Base-by-base conservation (phyloP, 1,140 invertebrate species). In the Papilio polytes region DNA sequence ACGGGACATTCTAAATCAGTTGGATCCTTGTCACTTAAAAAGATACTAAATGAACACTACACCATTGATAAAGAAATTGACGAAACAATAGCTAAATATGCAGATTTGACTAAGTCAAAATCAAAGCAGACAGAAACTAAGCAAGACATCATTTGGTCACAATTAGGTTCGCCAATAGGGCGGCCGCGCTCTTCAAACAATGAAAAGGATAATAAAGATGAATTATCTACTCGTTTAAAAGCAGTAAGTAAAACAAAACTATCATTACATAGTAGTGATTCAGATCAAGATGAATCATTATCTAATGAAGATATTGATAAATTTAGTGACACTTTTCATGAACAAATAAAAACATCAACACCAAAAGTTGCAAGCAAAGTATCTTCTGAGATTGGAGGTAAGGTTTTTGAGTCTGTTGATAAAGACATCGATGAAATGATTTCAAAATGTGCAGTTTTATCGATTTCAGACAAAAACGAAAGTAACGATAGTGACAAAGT, bases 271-370 rank as follows among this genome's bases (percentile, higher is more conserved):
- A 44, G 26, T 20, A 56, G 59, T 59, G 59, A 70, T 1, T 51
- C 22, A 41, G 59, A 44, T n/a, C 26, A 44, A 63, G n/a, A 36
- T 22, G 31, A 46, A 15, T 78, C 59, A 8, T 46, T 80, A 70
- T 72, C 48, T 13, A 48, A 80, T 59, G 76, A 83, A 66, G 31
- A 66, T 74, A 46, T 74, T 70, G 83, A 83, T 15, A 78, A 84
- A 80, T 77, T 82, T 36, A 74, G 81, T 84, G 83, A 84, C 31
- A 51, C 84, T 48, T 80, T 89, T 74, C 87, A 85, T 85, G 80
- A 86, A 59, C 81, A 88, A 85, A 86, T 90, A 48, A 81, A 89
- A 84, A 91, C 89, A 7, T 88, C 89, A 18, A 91, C 88, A 31
- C 89, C 91, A 15, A 89, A 87, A 77, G 53, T 44, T 46, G 41